Base-by-base conservation (phyloP, 2,888 invertebrate species). In the Agrochola lychnidis region DNA sequence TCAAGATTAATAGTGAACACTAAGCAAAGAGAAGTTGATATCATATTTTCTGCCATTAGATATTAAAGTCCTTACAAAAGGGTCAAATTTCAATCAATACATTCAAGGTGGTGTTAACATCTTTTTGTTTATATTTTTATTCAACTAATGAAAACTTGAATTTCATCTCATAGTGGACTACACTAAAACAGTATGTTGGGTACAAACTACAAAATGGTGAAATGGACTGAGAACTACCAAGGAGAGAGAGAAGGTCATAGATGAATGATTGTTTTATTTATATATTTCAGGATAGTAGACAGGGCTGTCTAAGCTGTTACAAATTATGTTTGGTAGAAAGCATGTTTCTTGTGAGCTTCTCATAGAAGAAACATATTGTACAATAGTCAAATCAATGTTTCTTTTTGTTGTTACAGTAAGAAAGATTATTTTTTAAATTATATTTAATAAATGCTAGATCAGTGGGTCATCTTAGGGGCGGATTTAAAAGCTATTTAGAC, bases 71-170 rank as follows among this genome's bases (percentile, higher is more conserved):
- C n/a, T 51, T 62, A n/a, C 48, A 42, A 36, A 30, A 30, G 40
- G 53, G 36, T 48, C 53, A 78, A 14, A 25, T 16, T 25, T 30
- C 7, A 66, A 71, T 69, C 30, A 76, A 66, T 66, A 48, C 16
- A 45, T 48, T 30, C 7, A 66, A 73, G 16, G 64, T 40, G 16
- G 1, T 22, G 7, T 1, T 69, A 22, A 45, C 16, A 48, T 63
- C 0, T 69, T 61, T 61, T 22, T 10, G 4, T n/a, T 36, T 42
- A 59, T 16, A 30, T 36, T 30, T 6, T 36, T 51, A 22, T 22
- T 40, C 6, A 62, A 40, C 1, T 16, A 53, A 42, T 75, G 1
- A 25, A 73, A 45, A 12, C 3, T 75, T 56, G 7, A 56, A 22
- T 56, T n/a, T 19, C 2, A 63, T 30, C 25, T 48, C 0, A 30